A percentile compares a stretch with the other conserved stretches of the same genome.
Evolutionary conservation across 1,140 invertebrate species (phyloP).

Genomic region (Drosophila ercepeae): DNA sequence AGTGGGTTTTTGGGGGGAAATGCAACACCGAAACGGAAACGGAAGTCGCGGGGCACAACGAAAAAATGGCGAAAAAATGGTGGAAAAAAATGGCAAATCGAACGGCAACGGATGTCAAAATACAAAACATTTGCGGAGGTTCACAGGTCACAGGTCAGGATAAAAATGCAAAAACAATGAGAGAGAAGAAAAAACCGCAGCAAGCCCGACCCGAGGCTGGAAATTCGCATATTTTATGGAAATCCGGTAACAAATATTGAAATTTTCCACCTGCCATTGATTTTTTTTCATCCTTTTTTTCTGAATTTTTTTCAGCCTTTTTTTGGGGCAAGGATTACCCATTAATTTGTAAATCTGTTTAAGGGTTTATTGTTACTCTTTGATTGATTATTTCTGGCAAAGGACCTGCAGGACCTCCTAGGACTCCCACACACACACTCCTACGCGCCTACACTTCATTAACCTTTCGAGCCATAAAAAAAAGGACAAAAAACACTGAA

Average conservation of each 20-base stretch:
- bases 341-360: conserved; percentile 32
- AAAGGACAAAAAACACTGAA: background rate
- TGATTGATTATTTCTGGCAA: conserved; percentile 22
- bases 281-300: too few relatives aligned
- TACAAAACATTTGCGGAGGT: conserved; percentile 46
- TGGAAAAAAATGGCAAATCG: background rate
- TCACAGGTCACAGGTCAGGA: conserved; percentile 12
- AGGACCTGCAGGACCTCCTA: background rate
- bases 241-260: conserved; percentile 25
- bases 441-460: conserved; percentile 10
- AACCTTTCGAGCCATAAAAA: conserved; percentile 16
- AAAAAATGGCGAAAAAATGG: background rate
- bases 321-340: background rate
- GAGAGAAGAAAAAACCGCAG: background rate
- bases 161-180: conserved; percentile 1
- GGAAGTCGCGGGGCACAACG: conserved; percentile 45
- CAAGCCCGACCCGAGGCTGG: background rate
- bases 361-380: conserved; percentile 19
- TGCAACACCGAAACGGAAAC: conserved; percentile 53
- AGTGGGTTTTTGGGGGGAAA: too few relatives aligned
- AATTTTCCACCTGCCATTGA: background rate
- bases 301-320: too few relatives aligned
- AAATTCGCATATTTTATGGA: conserved; percentile 29
- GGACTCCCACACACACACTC: background rate
- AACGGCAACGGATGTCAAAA: conserved; percentile 53